Evolutionary conservation across 2,888 invertebrate species (phyloP).

Genomic region (Lottia scabra): DNA sequence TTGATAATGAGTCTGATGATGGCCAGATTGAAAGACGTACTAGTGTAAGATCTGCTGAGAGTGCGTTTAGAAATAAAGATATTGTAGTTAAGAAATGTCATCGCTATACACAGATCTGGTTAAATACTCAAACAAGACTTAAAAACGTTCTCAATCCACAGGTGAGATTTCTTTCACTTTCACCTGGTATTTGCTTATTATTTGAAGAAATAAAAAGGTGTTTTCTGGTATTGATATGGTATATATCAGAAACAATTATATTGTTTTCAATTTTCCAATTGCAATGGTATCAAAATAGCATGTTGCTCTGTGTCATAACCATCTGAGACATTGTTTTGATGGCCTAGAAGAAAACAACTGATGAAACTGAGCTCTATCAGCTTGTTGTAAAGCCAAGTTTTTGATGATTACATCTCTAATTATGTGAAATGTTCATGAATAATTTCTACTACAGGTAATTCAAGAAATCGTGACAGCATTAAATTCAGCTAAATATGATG

Average conservation of each 20-base stretch:
- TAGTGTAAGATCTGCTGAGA: slow-evolving; percentile 68
- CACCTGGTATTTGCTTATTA: neutral
- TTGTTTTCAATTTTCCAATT: no score
- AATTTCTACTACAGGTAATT: slow-evolving; percentile 74
- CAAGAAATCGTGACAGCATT: slow-evolving; percentile 81
- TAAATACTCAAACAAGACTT: slow-evolving; percentile 72
- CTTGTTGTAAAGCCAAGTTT: no score
- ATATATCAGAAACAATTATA: no score
- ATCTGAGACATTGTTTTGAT: no score
- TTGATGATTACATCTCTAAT: no score
- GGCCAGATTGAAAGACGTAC: slow-evolving; percentile 56
- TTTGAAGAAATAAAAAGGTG: neutral
- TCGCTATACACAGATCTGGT: slow-evolving; percentile 75
- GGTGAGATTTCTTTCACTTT: slow-evolving; percentile 67
- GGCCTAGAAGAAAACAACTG: no score
- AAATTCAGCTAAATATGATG: slow-evolving; percentile 76
- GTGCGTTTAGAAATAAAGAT: slow-evolving; percentile 71
- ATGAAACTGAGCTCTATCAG: no score
- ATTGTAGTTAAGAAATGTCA: slow-evolving; percentile 74
- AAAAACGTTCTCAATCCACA: slow-evolving; percentile 76
- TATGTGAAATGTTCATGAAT: neutral
- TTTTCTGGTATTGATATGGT: no score
- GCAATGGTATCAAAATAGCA: no score
- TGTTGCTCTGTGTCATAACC: no score
- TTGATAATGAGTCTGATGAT: slow-evolving; percentile 15